Percentiles rank a stretch among this genome's conserved stretches.
Conservation (phyloP, 1,140 invertebrate species). For the Sarcophaga peregrina region DNA sequence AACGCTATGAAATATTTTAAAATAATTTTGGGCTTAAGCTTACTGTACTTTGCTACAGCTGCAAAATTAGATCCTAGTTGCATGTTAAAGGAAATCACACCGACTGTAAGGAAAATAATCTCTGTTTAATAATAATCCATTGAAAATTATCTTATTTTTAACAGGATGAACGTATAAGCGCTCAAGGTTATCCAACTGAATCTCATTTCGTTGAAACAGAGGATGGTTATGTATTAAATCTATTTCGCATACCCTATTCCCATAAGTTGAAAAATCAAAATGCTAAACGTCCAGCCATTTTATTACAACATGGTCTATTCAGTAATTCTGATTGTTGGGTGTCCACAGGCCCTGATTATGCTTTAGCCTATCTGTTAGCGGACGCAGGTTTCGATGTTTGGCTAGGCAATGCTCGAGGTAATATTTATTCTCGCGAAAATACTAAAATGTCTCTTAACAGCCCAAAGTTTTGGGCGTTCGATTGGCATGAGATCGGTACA, state of each 20-base stretch:
- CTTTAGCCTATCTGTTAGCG: conserved; percentile 66
- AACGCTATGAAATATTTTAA: background rate
- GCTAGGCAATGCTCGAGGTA: conserved; percentile 68
- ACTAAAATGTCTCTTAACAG: conserved; percentile 65
- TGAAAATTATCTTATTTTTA: conserved; percentile 17
- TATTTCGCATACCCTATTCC: conserved; percentile 68
- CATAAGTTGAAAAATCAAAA: conserved; percentile 51
- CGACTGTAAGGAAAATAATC: background rate
- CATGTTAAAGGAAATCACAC: background rate
- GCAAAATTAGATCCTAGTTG: conserved; percentile 23
- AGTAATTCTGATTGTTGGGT: conserved; percentile 75
- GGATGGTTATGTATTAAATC: conserved; percentile 69
- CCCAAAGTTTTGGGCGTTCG: conserved; percentile 70
- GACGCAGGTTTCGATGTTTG: conserved; percentile 78
- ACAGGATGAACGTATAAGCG: conserved; percentile 57
- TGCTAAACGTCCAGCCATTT: conserved; percentile 64
- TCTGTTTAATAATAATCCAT: background rate
- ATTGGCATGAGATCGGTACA: conserved; percentile 74
- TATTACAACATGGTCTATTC: conserved; percentile 77
- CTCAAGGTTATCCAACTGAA: conserved; percentile 70
- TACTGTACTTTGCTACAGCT: background rate
- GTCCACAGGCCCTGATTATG: conserved; percentile 73
- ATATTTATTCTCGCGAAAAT: conserved; percentile 66
- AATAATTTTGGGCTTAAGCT: background rate
- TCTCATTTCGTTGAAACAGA: conserved; percentile 66